Evolutionary conservation across 2,113 vertebrate species (phyloP).

Genomic region (Lepidothrix coronata): DNA sequence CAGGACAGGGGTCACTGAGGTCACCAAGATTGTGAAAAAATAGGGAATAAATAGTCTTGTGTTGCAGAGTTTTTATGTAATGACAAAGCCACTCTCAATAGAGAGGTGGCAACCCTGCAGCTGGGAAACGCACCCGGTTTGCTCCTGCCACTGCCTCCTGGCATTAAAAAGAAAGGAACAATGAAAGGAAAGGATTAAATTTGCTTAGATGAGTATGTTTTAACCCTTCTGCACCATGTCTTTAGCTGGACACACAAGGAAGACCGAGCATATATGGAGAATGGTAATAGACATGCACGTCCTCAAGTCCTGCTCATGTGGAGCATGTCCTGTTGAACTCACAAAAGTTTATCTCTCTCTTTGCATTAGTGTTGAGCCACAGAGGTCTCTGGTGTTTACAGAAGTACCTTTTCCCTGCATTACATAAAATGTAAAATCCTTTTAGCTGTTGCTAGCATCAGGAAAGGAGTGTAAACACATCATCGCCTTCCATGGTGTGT

Average conservation of each 20-base stretch:
- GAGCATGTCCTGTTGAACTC: fast-evolving
- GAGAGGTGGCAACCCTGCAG: constrained; percentile 45
- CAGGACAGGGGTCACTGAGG: constrained; percentile 4
- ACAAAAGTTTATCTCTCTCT: not conserved
- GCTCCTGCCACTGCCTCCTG: constrained; percentile 22
- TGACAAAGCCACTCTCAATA: not conserved
- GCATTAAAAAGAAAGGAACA: constrained; percentile 3
- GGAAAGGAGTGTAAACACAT: not conserved
- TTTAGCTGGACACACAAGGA: not conserved
- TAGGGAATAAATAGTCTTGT: not conserved
- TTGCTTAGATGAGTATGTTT: not conserved
- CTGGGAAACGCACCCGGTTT: not conserved
- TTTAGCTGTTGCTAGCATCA: not conserved
- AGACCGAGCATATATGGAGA: fast-evolving
- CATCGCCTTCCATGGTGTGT: fast-evolving
- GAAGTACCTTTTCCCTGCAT: fast-evolving
- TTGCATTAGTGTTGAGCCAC: not conserved
- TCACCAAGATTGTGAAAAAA: not conserved
- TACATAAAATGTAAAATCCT: not conserved
- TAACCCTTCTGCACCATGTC: not conserved
- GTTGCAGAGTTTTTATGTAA: not conserved
- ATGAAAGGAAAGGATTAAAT: not conserved
- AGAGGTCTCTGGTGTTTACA: not conserved
- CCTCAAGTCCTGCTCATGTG: fast-evolving
- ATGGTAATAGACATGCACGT: fast-evolving